These are phyloP conservation scores for Pterocles orientalis DNA, from an alignment of 2,113 vertebrate species.

Conservation along the genomic window DNA sequence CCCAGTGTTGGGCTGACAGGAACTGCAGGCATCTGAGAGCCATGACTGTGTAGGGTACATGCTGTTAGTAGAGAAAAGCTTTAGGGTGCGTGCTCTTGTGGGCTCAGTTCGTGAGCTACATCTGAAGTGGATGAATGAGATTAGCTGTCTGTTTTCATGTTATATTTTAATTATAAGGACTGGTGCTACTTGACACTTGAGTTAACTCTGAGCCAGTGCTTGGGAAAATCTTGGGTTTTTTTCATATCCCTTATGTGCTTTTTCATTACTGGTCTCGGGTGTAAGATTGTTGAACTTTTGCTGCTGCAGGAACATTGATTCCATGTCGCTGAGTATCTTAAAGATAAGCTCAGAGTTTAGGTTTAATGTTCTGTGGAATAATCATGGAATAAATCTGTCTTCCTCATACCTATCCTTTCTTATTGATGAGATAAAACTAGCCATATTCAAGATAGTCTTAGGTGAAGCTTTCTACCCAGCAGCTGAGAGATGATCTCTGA, in stretches of 20 bases:
- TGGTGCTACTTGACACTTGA: not conserved
- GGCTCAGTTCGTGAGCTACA: not conserved
- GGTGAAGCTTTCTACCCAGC: not conserved
- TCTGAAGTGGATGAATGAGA: not conserved
- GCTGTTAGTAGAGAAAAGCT: not conserved
- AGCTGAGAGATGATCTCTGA: not conserved
- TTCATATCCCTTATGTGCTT: fast-evolving
- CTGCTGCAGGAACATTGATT: not conserved
- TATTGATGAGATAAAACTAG: not conserved
- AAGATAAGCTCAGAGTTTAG: not conserved
- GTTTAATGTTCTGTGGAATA: not conserved
- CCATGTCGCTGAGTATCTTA: not conserved
- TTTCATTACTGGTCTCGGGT: not conserved
- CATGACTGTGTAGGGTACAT: fast-evolving
- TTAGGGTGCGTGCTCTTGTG: fast-evolving
- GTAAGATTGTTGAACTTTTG: not conserved
- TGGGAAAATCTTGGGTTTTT: not conserved
- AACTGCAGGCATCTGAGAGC: fast-evolving
- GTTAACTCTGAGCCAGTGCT: not conserved
- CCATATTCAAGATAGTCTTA: not conserved
- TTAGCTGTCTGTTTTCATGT: not conserved
- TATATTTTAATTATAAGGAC: not conserved
- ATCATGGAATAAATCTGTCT: not conserved
- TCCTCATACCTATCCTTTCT: not conserved
- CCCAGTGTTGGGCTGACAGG: not conserved